A percentile compares a stretch with the other conserved stretches of the same genome.
phyloP scores from a whole-genome alignment of 2,797 vertebrate genomes.

The Psittacula derbiana region DNA sequence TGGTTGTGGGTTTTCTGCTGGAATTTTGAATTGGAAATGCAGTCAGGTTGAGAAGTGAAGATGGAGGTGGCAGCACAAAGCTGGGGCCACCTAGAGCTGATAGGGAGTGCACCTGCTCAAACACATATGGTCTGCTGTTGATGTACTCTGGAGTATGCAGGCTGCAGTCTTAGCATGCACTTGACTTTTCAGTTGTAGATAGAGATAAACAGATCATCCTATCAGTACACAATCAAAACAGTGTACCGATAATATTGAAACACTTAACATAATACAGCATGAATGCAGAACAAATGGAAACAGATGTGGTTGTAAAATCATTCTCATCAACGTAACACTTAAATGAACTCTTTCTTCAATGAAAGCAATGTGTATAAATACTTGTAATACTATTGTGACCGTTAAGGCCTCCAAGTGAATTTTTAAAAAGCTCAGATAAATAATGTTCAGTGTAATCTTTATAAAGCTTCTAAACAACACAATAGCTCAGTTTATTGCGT shows the following conservation, averaged over 20 bases:
- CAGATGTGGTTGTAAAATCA: background rate
- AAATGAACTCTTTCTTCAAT: background rate
- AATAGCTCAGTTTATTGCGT: background rate
- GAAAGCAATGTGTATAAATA: background rate
- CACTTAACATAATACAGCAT: background rate
- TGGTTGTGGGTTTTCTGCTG: background rate
- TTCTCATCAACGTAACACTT: background rate
- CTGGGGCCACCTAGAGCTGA: background rate
- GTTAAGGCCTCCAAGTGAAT: background rate
- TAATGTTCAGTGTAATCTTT: background rate
- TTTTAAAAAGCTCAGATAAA: background rate
- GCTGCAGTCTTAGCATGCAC: background rate
- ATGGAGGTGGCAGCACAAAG: background rate
- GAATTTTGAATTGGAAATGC: background rate
- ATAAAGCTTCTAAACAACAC: background rate
- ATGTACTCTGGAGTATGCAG: background rate
- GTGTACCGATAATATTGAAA: background rate
- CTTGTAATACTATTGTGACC: background rate
- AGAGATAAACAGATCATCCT: background rate
- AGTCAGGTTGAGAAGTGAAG: fast-evolving
- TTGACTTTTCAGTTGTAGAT: background rate
- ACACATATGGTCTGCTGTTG: background rate
- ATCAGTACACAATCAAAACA: background rate
- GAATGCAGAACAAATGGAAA: background rate
- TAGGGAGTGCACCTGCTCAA: background rate